Evolutionary conservation across 2,113 vertebrate genomes (phyloP).

Genomic region (Callopanchax toddi): DNA sequence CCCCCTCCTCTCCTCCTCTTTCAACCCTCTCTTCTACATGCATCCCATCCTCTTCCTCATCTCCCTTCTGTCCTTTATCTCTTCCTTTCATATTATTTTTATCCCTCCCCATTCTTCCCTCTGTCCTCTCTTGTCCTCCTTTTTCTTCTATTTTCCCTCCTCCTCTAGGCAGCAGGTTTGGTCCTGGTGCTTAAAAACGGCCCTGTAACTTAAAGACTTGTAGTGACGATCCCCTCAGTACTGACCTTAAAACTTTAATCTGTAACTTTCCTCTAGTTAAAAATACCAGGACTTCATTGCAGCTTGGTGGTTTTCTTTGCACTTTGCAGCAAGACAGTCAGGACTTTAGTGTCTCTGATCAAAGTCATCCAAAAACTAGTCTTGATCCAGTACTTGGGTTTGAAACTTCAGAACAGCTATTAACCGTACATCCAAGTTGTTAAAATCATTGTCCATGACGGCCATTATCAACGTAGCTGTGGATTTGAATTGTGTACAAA

Average conservation of each 20-base stretch:
- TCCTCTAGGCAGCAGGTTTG: slow-evolving; percentile 39
- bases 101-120: slow-evolving; percentile 60
- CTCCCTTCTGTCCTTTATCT: slow-evolving; percentile 65
- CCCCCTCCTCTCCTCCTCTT: slow-evolving; percentile 57
- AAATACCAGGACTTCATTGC: neutral
- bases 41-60: slow-evolving; percentile 48
- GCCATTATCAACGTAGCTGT: no score
- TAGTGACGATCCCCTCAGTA: neutral
- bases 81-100: slow-evolving; percentile 66
- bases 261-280: slow-evolving; percentile 3
- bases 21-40: slow-evolving; percentile 67
- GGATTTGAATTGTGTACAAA: no score
- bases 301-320: neutral
- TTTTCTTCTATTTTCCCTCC: no score
- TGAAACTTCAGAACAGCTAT: no score
- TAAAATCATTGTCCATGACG: no score
- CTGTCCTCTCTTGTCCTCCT: slow-evolving; percentile 45
- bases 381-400: no score
- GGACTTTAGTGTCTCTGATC: no score
- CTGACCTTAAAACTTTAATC: slow-evolving; percentile 33
- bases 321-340: neutral
- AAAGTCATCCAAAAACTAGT: no score
- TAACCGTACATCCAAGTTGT: no score
- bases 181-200: slow-evolving; percentile 26
- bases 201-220: slow-evolving; percentile 26